Base-by-base conservation (phyloP, 1,140 invertebrate species). In the Drosophila parvula region DNA sequence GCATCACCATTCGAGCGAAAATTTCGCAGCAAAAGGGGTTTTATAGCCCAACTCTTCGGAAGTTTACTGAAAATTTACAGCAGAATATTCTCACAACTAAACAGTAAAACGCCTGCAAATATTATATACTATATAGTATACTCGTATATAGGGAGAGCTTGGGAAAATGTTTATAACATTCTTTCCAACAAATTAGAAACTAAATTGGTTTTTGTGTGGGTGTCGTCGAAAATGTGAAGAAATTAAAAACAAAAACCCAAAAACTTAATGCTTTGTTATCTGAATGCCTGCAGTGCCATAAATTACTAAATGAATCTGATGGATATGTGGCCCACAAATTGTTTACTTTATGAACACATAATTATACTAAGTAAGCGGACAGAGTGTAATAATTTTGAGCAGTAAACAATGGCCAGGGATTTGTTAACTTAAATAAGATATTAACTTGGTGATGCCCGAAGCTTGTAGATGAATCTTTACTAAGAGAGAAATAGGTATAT, bases 21-120 rank as follows among this genome's bases (percentile, higher is more conserved):
- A 27, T 38, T 22, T 6, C n/a, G 10, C 4, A 16, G 16, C 56
- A 5, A 14, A 60, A 60, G 48, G 45, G 58, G 58, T 48, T 60
- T 8, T 11, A 22, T 12, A 48, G 48, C 8, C 7, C 14, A 41
- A 41, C 40, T 41, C n/a, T 2, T 16, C 2, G 7, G 16, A 53
- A 53, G 50, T 53, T 53, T 36, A 22, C 5, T 14, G 11, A 9
- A 9, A 14, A 22, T 14, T 53, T 22, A 0, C 0, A 8, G 32
- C 4, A 14, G 34, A 51, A 51, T 34, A 18, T 34, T 51, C 16
- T 0, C 7, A 16, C n/a, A 43, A 43, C 41, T 43, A 18, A 18
- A 2, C 32, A 34, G 30, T 9, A 34, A 51, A 5, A 5, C 4
- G 4, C 12, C 16, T 16, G 4, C n/a, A n/a, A 2, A 43, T 9